A percentile compares a stretch with the other conserved stretches of the same genome.
Evolutionary conservation across 2,113 vertebrate genomes (phyloP).

Genomic region (Malurus elegans): DNA sequence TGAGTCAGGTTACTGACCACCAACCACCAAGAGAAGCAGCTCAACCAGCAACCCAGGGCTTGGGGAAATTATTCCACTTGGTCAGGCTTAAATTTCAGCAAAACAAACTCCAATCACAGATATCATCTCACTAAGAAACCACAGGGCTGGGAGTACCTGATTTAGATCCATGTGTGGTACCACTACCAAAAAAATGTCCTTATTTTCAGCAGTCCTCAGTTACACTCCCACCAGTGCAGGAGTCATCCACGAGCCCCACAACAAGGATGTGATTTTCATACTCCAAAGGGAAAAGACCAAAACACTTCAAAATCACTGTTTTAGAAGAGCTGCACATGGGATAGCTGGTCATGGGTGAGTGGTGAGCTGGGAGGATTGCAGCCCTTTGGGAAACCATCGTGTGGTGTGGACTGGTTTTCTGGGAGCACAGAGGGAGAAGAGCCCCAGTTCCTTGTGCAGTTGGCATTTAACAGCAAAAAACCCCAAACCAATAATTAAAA

Average conservation of each 20-base stretch:
- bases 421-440: not conserved
- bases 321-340: not conserved
- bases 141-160: fast-evolving
- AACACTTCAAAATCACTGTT: not conserved
- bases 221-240: not conserved
- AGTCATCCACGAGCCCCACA: not conserved
- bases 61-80: not conserved
- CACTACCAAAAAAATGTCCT: not conserved
- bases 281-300: not conserved
- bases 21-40: not conserved
- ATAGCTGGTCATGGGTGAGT: not conserved
- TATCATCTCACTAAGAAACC: not conserved
- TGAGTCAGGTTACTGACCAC: not conserved
- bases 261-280: not conserved
- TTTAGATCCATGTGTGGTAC: fast-evolving
- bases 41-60: not conserved
- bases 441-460: not conserved
- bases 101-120: not conserved
- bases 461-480: not conserved
- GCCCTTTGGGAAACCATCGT: not conserved
- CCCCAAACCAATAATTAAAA: not conserved
- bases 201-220: not conserved
- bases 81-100: not conserved
- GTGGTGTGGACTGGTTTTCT: not conserved
- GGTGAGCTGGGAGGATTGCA: not conserved